phyloP scores from a whole-genome alignment of 2,797 vertebrate species.

The Acanthis flammea region DNA sequence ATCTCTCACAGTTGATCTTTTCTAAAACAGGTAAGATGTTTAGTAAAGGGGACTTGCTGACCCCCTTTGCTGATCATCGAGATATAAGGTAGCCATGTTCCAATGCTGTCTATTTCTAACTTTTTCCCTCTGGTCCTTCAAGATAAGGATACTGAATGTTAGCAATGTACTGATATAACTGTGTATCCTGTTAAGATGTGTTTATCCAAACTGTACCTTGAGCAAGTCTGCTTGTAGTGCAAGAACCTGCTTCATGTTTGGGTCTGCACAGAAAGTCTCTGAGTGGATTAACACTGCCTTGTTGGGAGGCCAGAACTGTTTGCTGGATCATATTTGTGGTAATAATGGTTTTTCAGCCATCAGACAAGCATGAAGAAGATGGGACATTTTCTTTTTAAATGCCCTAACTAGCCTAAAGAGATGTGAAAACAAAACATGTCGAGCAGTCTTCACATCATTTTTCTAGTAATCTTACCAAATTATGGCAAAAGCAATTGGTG shows the following conservation, averaged over 20 bases:
- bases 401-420: neutral
- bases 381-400: neutral
- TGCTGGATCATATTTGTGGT: neutral
- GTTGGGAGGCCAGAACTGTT: neutral
- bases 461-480: neutral
- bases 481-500: neutral
- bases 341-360: neutral
- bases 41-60: neutral
- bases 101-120: neutral
- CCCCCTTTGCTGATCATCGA: neutral
- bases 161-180: neutral
- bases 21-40: slow-evolving; percentile 77
- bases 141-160: neutral
- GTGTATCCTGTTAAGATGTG: neutral
- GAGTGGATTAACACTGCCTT: neutral
- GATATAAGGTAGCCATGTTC: neutral
- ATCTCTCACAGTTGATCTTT: slow-evolving; percentile 88
- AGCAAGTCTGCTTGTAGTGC: neutral
- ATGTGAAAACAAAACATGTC: neutral
- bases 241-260: neutral
- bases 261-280: neutral
- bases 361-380: neutral
- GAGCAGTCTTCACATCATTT: neutral
- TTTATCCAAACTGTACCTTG: neutral
- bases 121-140: neutral